Evolutionary conservation across 2,888 invertebrate species (phyloP), one percentile per base, ranked within the genome.

Genomic region (Eristalis tenax): DNA sequence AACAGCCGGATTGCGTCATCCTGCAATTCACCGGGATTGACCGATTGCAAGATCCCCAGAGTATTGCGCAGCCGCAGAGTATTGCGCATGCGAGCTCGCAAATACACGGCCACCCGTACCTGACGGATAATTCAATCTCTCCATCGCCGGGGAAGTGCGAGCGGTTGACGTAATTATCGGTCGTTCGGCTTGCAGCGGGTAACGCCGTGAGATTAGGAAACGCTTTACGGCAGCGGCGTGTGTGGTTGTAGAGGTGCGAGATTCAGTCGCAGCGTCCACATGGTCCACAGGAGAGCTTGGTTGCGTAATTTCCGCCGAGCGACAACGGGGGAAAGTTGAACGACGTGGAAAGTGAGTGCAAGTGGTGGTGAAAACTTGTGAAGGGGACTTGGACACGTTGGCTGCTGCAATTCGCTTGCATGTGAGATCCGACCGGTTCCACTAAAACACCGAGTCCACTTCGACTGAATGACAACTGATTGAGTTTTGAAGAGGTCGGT

Each of bases 271-370:
- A 40, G 38, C 23, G 40, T 26, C 15, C 22, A 26, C n/a, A 10
- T 10, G 18, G 50, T 50, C 50, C 50, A 18, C 50, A 18, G 50
- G 50, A 50, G 50, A 4, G 50, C 8, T 1, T 0, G 50, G 38
- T 85, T 85, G 22, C 74, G 69, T 85, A 85, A 85, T 81, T 59
- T 85, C 81, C 84, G 70, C 63, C 65, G 65, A 35, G 10, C 35
- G 43, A 13, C 32, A 10, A 8, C 40, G 66, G 75, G 63, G 38
- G 38, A 82, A 77, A 70, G 73, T 78, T 71, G 15, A 75, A 59
- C 50, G 64, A 68, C 68, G 28, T 28, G 69, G 61, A 66, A 70
- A 63, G 80, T 66, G 23, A 23, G 38, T 57, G 61, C 61, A 35
- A 18, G 63, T 28, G 18, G 63, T 28, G 18, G 65, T 50, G 43